A percentile compares a stretch with the other conserved stretches of the same genome.
These are phyloP conservation scores for Spicauda simplicius DNA, from an alignment of 2,888 invertebrate genomes.

Conservation along the genomic window DNA sequence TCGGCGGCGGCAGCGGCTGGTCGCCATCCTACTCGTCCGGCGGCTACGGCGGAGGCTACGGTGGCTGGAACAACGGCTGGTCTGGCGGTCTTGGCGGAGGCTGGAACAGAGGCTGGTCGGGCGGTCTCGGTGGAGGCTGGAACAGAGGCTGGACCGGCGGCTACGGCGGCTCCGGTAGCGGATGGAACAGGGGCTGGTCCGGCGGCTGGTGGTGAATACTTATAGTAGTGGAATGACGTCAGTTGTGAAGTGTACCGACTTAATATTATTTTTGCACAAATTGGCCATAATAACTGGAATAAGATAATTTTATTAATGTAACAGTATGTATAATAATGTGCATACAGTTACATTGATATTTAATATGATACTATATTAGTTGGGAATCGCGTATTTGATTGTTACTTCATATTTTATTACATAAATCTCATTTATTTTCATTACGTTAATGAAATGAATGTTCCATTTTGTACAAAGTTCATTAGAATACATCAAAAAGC, in stretches of 20 bases:
- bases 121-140: too few relatives aligned
- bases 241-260: too few relatives aligned
- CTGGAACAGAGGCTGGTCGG: too few relatives aligned
- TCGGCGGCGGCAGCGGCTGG: constrained; percentile 52
- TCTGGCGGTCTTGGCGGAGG: too few relatives aligned
- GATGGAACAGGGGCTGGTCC: neutral
- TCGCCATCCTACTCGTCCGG: constrained; percentile 35
- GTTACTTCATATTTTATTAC: neutral
- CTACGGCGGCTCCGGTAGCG: too few relatives aligned
- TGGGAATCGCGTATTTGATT: neutral
- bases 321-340: too few relatives aligned
- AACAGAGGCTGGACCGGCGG: too few relatives aligned
- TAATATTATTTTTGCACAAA: too few relatives aligned
- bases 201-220: constrained; percentile 33
- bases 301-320: neutral
- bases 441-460: neutral
- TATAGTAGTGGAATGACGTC: too few relatives aligned
- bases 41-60: constrained; percentile 30
- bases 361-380: neutral
- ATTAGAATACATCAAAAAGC: neutral
- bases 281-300: neutral
- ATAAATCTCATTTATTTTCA: neutral
- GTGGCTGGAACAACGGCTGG: constrained; percentile 31
- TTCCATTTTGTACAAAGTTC: neutral
- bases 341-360: neutral